Base-by-base conservation (phyloP, 2,888 invertebrate species). In the Omphaloscelis lunosa region DNA sequence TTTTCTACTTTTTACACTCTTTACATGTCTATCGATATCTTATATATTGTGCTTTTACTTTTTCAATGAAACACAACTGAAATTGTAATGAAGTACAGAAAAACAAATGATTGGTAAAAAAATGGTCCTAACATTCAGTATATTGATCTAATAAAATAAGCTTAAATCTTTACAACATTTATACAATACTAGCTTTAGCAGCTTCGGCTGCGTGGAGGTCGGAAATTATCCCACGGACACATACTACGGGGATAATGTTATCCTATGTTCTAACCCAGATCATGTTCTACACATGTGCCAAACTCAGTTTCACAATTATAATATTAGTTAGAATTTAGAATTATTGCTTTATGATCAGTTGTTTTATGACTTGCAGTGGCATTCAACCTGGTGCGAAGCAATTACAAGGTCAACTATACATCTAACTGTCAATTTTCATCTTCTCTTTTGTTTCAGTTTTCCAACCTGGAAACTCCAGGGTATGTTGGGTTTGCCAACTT, bases 401-500 rank as follows among this genome's bases (percentile, higher is more conserved):
- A 56, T 23, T 41, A 23, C 27, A 27, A 56, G 27, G 3, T 41
- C 51, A 39, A 27, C 9, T 61, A n/a, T 0, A 48, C 20, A 56
- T 41, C 23, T 45, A 23, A 34, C 6, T 9, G 0, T 29, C 1
- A 29, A 9, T 29, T 39, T n/a, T 39, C 2, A 76, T 29, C 2
- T 29, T 72, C n/a, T 59, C 23, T 53, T 75, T 82, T 80, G 53
- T 85, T 85, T 80, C 94, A 98, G 98, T 99, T 98, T 96, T 98
- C 98, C 72, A 98, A 98, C 91, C 95, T 98, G 88, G 98, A 98
- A 94, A 98, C 98, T 0, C 98, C 98, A 51, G 98, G 98, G 39
- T 99, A 99, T 96, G 98, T 99, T 58, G 99, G 99, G 6, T 99
- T 99, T 95, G 99, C 99, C 71, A 99, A 99, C 97, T 95, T 99